Evolutionary conservation across 1,140 invertebrate genomes (phyloP), one percentile per base, ranked within the genome.

Genomic region (Manduca sexta): DNA sequence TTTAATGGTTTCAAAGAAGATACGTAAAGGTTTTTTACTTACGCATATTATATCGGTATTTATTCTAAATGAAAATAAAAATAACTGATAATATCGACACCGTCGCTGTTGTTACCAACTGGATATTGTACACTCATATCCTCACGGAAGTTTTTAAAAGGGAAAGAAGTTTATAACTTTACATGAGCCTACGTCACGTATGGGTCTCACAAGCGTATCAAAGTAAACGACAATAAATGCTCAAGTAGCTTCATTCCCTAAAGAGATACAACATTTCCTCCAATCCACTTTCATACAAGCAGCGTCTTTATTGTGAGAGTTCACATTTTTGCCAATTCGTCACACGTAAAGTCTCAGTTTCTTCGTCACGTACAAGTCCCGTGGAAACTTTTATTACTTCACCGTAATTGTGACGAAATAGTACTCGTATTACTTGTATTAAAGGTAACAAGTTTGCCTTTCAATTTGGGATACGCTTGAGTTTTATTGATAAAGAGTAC

Each of bases 381-480:
- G 64, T 65, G 44, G 49, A 65, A 76, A 76, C 66, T 76, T 76
- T 66, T 76, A 70, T 76, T 72, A 69, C 64, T 63, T 52, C 54
- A 39, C 47, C 52, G 64, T 69, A 68, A 68, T 74, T 69, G 69
- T 67, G 38, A 62, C 57, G 51, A 53, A 58, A 60, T 67, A 60
- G 16, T 35, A 45, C 30, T 14, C 52, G 56, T 60, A 56, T 52
- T 55, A 58, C 34, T 45, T 30, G 29, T 37, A 30, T 50, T 53
- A 47, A 38, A 33, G 49, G 41, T 43, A 34, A 38, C 31, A 46
- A 53, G 33, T 60, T 49, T 49, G 38, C 37, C 31, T 45, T 31
- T 34, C 43, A 45, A 45, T 45, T 45, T 45, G 43, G n/a, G n/a
- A n/a, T 3, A 2, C 7, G 16, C 8, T 10, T 43, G 14, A 42